phyloP scores from a whole-genome alignment of 2,113 vertebrate species.

The Anarrhichthys ocellatus region DNA sequence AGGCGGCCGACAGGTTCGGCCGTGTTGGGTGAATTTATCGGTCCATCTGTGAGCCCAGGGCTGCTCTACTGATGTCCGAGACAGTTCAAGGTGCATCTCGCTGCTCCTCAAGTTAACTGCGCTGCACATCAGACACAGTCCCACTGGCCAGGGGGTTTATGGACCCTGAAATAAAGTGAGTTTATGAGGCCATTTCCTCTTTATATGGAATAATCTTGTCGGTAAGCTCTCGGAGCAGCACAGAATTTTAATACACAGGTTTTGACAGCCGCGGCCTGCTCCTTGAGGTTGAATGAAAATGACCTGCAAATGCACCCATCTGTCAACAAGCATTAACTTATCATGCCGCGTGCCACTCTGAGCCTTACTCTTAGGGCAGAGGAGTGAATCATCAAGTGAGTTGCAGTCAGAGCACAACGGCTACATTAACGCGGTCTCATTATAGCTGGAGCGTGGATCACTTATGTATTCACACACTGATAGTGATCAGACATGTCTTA shows the following conservation, averaged over 20 bases:
- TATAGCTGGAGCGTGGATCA: background rate
- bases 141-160: conserved; percentile 57
- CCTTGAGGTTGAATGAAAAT: conserved; percentile 51
- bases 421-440: background rate
- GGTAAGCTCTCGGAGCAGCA: conserved; percentile 50
- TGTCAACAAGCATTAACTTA: conserved; percentile 35
- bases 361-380: background rate
- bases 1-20: conserved; percentile 11
- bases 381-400: conserved; percentile 25
- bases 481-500: background rate
- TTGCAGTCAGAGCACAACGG: background rate
- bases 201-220: conserved; percentile 72
- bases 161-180: conserved; percentile 68
- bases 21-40: conserved; percentile 41
- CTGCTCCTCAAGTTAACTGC: conserved; percentile 61
- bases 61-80: conserved; percentile 14
- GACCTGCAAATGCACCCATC: conserved; percentile 40
- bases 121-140: conserved; percentile 53
- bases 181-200: conserved; percentile 70
- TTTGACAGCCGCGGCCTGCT: conserved; percentile 30
- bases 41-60: background rate
- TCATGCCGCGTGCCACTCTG: background rate
- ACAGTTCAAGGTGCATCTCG: conserved; percentile 61
- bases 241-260: conserved; percentile 50
- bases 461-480: background rate